Base-by-base conservation (phyloP, 2,797 vertebrate species). In the Catharus ustulatus region DNA sequence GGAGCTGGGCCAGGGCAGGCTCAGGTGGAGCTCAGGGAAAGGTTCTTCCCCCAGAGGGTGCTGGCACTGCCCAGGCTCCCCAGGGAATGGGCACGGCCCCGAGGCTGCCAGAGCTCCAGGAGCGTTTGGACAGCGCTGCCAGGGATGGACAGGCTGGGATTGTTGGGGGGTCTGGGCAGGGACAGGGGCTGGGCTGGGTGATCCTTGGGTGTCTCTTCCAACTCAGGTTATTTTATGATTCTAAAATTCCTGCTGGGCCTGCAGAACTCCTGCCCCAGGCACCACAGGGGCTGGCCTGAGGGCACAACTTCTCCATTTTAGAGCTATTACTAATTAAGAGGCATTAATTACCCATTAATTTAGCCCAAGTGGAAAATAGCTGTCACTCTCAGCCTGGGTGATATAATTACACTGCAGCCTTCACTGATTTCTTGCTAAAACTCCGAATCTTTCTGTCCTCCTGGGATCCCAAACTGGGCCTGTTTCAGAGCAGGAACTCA, bases 121-220 rank as follows among this genome's bases (percentile, higher is more conserved):
- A 48, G 34, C 34, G 34, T 34, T 34, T 34, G 34, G 34, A 34
- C 34, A 34, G 34, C 34, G 2, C 62, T 67, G 52, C 72, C 46
- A 54, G 48, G 55, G 34, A 7, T 81, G 78, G 5, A 4, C 73
- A 54, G 73, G 72, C 7, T 34, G 73, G 55, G 30, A 2, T 2
- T 71, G 49, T 0, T 63, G 74, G 57, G 57, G 40, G 5, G 5
- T 30, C 67, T 72, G 59, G 1, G 59, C 59, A 66, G 68, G 38
- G 52, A 3, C 14, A 40, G 7, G 38, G 0, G 22, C 0, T 4
- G 38, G 1, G 2, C 3, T 73, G 0, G 3, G 0, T 30, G n/a
- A 15, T 34, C 76, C 14, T 40, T 16, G 8, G 17, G 24, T n/a
- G 24, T 18, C 58, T 42, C 42, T 63, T 52, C 73, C 16, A 27